Base-by-base conservation (phyloP, 1,140 invertebrate species). In the Zaprionus gabonicus region DNA sequence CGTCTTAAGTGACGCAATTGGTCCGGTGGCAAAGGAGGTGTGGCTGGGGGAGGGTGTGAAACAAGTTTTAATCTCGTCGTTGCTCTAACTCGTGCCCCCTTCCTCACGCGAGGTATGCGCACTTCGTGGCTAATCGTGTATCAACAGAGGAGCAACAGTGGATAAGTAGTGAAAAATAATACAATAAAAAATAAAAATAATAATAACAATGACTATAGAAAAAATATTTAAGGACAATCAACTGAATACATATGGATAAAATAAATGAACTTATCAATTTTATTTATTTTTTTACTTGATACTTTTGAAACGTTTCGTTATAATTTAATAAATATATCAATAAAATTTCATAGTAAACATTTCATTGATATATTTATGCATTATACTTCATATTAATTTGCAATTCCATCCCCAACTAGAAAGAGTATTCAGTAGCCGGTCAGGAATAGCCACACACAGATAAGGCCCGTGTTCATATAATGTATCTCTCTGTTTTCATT, bases 11-110 rank as follows among this genome's bases (percentile, higher is more conserved):
- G 44, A 72, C 62, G 70, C 63, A 53, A 57, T 41, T 60, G 58
- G 15, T 49, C 13, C 27, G 4, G 17, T 4, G 23, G 34, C 23
- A 9, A 44, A 5, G 46, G 10, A 31, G 44, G 17, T 9, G 23
- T 13, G 31, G 3, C 17, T 25, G 23, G 6, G 27, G n/a, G 53
- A 17, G 27, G 62, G 53, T n/a, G 27, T 25, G 31, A 72, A 72
- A 72, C 70, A 72, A 58, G 70, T 72, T 72, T 67, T 65, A 72
- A 72, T 67, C 70, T 36, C 49, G 51, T 28, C 31, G 46, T 1
- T 65, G 58, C 38, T 56, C 23, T 44, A n/a, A 13, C 34, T 44
- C 17, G 41, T 27, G 64, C 41, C n/a, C 41, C 31, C 31, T 34
- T 34, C 9, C 31, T 34, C 31, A 34, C 9, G n/a, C 41, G n/a